phyloP scores from a whole-genome alignment of 2,113 vertebrate species.

The Boulengeromyrus knoepffleri region DNA sequence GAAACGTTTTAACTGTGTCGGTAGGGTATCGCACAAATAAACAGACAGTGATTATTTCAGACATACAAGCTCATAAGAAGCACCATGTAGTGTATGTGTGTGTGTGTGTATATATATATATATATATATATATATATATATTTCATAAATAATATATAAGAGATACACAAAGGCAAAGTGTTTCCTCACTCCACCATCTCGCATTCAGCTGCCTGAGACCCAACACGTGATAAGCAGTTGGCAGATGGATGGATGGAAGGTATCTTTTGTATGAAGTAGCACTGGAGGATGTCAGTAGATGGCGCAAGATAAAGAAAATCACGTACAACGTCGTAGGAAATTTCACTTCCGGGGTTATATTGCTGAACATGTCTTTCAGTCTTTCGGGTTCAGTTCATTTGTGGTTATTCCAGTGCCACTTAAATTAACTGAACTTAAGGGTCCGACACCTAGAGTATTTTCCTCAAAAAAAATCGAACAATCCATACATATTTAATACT shows the following conservation, averaged over 20 bases:
- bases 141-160: too few relatives aligned
- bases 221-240: neutral
- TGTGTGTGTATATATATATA: neutral
- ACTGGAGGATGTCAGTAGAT: neutral
- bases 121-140: neutral
- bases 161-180: neutral
- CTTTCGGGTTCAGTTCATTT: too few relatives aligned
- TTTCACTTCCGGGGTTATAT: neutral
- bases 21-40: neutral
- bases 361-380: neutral
- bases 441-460: too few relatives aligned
- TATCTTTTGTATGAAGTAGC: neutral
- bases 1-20: neutral
- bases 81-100: too few relatives aligned
- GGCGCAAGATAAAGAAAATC: neutral
- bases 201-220: neutral
- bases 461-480: too few relatives aligned
- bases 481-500: too few relatives aligned
- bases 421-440: too few relatives aligned
- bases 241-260: neutral
- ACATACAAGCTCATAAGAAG: too few relatives aligned
- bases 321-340: neutral
- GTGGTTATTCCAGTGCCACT: too few relatives aligned
- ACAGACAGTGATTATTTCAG: neutral
- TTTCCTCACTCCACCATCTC: neutral